phyloP scores from a whole-genome alignment of 2,797 vertebrate genomes.

The Prionace glauca region DNA sequence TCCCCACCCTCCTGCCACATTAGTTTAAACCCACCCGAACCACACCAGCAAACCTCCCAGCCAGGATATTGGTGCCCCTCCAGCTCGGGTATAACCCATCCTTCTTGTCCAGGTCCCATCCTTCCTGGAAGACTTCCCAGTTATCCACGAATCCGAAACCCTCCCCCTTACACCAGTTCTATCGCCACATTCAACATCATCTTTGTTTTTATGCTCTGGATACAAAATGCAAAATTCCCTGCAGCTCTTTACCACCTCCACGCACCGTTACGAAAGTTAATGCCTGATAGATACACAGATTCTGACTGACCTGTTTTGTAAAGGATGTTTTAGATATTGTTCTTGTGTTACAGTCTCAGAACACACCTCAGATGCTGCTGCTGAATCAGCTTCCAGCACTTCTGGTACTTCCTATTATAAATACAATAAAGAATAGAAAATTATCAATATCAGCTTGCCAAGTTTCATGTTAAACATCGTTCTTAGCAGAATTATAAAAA shows the following conservation, averaged over 20 bases:
- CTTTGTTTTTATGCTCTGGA: background rate
- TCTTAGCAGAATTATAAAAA: background rate
- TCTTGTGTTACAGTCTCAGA: slow-evolving; percentile 57
- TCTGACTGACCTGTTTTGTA: slow-evolving; percentile 66
- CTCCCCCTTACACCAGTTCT: no score
- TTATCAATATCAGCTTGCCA: background rate
- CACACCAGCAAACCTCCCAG: no score
- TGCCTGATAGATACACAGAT: background rate
- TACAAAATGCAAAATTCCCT: background rate
- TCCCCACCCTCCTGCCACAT: no score
- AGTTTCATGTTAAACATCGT: background rate
- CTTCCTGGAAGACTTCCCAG: no score
- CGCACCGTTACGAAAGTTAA: background rate
- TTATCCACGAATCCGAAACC: no score
- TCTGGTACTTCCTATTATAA: slow-evolving; percentile 30
- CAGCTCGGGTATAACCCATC: no score
- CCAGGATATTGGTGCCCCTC: no score
- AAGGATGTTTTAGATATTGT: slow-evolving; percentile 68
- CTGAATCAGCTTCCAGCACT: slow-evolving; percentile 3
- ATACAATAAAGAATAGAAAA: background rate
- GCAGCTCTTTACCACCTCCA: background rate
- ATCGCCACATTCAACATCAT: background rate
- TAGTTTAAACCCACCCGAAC: no score
- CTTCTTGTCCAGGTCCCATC: no score
- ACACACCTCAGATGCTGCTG: background rate